Conservation (phyloP, 1,140 invertebrate genomes). For the Drosophila cardini region DNA sequence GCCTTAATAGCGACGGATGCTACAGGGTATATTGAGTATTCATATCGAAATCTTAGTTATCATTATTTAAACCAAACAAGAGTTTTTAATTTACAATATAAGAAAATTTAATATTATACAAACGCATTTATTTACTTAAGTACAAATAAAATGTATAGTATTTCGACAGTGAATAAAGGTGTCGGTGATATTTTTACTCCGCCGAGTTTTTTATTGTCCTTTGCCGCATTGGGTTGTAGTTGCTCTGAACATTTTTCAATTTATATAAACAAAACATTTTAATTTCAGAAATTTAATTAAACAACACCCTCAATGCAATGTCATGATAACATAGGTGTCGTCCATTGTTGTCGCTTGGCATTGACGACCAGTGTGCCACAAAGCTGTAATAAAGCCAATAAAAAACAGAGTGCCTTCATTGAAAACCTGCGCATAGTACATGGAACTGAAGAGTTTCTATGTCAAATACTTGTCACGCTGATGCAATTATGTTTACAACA, state of each 20-base stretch:
- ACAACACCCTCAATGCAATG: constrained; percentile 67
- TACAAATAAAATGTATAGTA: not conserved
- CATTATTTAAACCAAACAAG: too few relatives aligned
- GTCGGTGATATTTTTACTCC: constrained; percentile 7
- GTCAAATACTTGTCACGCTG: not conserved
- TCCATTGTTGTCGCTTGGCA: constrained; percentile 33
- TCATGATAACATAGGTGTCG: constrained; percentile 59
- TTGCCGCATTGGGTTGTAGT: constrained; percentile 59
- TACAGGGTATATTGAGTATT: not conserved
- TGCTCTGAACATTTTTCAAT: constrained; percentile 78
- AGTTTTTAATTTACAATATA: too few relatives aligned
- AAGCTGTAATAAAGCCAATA: constrained; percentile 51
- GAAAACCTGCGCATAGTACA: not conserved
- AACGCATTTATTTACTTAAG: not conserved
- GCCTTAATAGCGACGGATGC: not conserved
- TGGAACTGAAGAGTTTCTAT: not conserved
- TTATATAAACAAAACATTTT: constrained; percentile 85
- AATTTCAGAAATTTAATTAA: constrained; percentile 85
- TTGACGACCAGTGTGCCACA: constrained; percentile 37
- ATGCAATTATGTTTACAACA: constrained; percentile 1
- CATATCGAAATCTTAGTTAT: not conserved
- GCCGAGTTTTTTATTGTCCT: constrained; percentile 37
- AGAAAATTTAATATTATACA: too few relatives aligned
- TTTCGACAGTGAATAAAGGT: not conserved
- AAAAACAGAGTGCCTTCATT: constrained; percentile 26